phyloP scores from a whole-genome alignment of 1,140 invertebrate species.

The Manduca sexta region DNA sequence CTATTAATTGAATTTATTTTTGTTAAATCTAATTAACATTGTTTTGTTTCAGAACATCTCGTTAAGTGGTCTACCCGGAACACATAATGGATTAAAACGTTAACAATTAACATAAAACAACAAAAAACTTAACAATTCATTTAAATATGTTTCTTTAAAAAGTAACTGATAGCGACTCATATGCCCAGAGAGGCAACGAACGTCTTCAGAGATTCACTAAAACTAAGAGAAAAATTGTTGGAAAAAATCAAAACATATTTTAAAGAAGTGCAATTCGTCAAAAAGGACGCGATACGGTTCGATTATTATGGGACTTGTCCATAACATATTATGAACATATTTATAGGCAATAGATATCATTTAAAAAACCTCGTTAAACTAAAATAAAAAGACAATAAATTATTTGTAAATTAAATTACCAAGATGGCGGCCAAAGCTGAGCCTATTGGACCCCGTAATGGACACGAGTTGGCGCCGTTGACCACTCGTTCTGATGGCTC shows the following conservation, averaged over 20 bases:
- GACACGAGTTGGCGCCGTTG: slow-evolving; percentile 85
- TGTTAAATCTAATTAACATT: not conserved
- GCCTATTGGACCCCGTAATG: slow-evolving; percentile 75
- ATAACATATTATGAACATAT: slow-evolving; percentile 66
- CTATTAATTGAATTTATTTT: too few species aligned
- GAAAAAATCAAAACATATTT: slow-evolving; percentile 57
- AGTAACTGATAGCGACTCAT: slow-evolving; percentile 34
- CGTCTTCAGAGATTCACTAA: slow-evolving; percentile 63
- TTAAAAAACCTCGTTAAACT: slow-evolving; percentile 66
- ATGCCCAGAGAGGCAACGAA: slow-evolving; percentile 56
- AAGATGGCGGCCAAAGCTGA: slow-evolving; percentile 70
- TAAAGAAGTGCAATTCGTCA: slow-evolving; percentile 63
- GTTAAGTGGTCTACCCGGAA: not conserved
- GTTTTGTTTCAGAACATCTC: not conserved
- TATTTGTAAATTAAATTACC: not conserved
- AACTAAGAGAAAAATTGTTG: slow-evolving; percentile 57
- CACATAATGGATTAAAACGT: not conserved
- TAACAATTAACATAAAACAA: not conserved
- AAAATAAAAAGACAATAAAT: slow-evolving; percentile 54
- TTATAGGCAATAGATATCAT: slow-evolving; percentile 62
- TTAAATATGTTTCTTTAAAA: slow-evolving; percentile 8
- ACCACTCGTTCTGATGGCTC: slow-evolving; percentile 77
- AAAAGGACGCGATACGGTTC: slow-evolving; percentile 67
- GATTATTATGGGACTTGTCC: slow-evolving; percentile 35
- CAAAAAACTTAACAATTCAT: slow-evolving; percentile 16